These are phyloP conservation scores for Noturus placidus DNA, from an alignment of 2,113 vertebrate genomes.

Conservation along the genomic window DNA sequence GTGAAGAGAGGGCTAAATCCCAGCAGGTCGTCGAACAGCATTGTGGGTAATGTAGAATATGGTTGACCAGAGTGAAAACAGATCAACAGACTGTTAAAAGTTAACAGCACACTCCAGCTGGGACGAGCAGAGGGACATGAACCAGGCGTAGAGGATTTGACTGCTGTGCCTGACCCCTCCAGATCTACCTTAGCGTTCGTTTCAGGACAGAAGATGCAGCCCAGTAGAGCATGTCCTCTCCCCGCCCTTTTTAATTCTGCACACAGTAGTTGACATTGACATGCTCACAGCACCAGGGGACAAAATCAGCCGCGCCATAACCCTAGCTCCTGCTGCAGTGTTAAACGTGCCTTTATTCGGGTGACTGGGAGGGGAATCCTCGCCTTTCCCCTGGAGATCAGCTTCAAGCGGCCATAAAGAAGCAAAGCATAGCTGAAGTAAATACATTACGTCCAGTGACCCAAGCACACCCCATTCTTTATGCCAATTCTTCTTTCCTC, in stretches of 20 bases:
- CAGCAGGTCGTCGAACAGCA: neutral
- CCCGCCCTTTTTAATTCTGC: neutral
- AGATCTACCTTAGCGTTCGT: neutral
- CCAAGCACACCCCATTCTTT: neutral
- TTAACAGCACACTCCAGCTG: slow-evolving; percentile 46
- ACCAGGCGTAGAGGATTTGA: neutral
- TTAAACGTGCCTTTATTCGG: neutral
- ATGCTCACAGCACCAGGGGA: neutral
- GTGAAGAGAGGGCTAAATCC: neutral
- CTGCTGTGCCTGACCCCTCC: neutral
- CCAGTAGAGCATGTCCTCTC: slow-evolving; percentile 8
- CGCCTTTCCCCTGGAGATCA: neutral
- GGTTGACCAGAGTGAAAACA: neutral
- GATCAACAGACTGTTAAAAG: neutral
- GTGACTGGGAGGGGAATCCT: neutral
- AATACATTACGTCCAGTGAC: neutral
- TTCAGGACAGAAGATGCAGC: neutral
- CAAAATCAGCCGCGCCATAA: neutral
- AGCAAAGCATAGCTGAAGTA: neutral
- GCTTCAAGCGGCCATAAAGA: neutral
- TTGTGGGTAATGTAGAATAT: neutral
- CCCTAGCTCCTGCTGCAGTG: neutral
- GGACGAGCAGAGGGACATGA: slow-evolving; percentile 45
- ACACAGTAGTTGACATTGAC: neutral
- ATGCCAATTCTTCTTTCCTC: neutral